Conservation (phyloP, 1,140 invertebrate species). For the Arion vulgaris region DNA sequence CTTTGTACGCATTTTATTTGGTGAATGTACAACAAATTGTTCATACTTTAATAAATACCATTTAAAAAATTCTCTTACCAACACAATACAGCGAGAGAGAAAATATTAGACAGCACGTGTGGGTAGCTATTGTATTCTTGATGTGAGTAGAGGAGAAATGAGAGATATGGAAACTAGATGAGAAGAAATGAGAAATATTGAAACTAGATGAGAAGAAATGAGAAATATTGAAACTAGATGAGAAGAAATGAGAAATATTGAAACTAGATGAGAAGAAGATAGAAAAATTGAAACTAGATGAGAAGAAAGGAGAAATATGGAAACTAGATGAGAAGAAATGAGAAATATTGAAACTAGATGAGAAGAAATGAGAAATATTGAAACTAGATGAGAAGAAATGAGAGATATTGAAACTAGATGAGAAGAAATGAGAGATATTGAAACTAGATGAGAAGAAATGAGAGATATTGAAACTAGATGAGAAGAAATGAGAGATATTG, state of each 20-base stretch:
- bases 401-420: too few species aligned
- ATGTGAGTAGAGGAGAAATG: too few species aligned
- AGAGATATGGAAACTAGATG: too few species aligned
- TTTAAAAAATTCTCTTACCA: too few species aligned
- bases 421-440: background rate
- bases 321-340: background rate
- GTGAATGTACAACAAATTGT: too few species aligned
- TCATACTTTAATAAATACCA: too few species aligned
- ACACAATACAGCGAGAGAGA: too few species aligned
- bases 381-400: background rate
- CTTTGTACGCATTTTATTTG: too few species aligned
- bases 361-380: background rate
- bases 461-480: background rate
- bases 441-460: background rate
- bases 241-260: background rate
- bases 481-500: background rate
- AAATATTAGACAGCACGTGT: too few species aligned
- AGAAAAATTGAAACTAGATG: background rate
- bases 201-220: too few species aligned
- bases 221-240: background rate
- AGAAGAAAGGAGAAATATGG: constrained; percentile 19
- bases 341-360: background rate
- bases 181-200: too few species aligned
- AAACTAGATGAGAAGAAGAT: constrained; percentile 8
- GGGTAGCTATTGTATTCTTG: too few species aligned